These are phyloP conservation scores for Cartodere bifasciata DNA, from an alignment of 2,888 invertebrate species.

Conservation along the genomic window DNA sequence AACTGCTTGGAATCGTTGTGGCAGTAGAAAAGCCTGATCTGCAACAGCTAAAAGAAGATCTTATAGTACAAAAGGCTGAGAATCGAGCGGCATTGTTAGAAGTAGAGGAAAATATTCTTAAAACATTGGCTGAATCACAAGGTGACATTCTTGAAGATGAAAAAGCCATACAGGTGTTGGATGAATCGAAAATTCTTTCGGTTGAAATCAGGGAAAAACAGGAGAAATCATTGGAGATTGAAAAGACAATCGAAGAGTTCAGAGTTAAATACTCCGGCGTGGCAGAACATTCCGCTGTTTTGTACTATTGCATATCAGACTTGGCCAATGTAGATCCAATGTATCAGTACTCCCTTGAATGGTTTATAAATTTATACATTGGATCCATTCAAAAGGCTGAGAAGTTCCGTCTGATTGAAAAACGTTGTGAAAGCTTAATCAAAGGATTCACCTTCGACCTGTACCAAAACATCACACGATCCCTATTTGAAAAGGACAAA, in stretches of 20 bases:
- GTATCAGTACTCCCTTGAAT: constrained; percentile 77
- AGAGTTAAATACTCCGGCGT: constrained; percentile 63
- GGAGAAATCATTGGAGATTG: constrained; percentile 62
- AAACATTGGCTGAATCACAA: constrained; percentile 67
- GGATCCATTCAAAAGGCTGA: constrained; percentile 63
- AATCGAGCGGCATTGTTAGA: constrained; percentile 71
- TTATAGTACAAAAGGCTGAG: constrained; percentile 65
- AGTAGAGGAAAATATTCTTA: constrained; percentile 79
- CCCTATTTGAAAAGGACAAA: constrained; percentile 79
- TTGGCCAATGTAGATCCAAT: constrained; percentile 76
- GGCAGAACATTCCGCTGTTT: constrained; percentile 64
- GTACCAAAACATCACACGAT: constrained; percentile 67
- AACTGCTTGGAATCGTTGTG: constrained; percentile 71
- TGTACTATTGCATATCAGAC: constrained; percentile 75
- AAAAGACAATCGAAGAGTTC: constrained; percentile 64
- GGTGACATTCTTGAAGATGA: constrained; percentile 89
- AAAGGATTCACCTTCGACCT: constrained; percentile 70
- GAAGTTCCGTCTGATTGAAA: constrained; percentile 57
- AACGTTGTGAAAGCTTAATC: constrained; percentile 53
- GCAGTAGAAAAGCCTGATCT: constrained; percentile 76
- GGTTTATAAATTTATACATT: constrained; percentile 76
- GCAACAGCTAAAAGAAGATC: constrained; percentile 65
- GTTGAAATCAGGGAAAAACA: constrained; percentile 74
- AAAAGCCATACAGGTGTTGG: constrained; percentile 73
- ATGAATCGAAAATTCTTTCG: constrained; percentile 72